These are phyloP conservation scores for Drosophila trapezifrons DNA, from an alignment of 1,140 invertebrate species.

Conservation along the genomic window DNA sequence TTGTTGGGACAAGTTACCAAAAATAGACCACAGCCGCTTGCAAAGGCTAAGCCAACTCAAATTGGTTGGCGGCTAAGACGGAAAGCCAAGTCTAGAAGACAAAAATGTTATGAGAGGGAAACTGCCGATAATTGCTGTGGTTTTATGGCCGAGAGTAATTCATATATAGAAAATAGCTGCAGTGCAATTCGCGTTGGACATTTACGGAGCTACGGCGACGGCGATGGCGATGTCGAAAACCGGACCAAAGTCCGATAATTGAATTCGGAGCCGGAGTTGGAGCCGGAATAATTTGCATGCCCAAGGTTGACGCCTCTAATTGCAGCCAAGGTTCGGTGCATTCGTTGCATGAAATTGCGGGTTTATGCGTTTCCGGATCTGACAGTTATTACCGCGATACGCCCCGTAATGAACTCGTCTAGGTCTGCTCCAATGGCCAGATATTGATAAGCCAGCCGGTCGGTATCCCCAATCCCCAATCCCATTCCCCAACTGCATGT, in stretches of 20 bases:
- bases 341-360: constrained; percentile 52
- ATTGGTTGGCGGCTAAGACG: constrained; percentile 23
- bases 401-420: constrained; percentile 68
- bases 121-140: constrained; percentile 62
- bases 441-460: constrained; percentile 37
- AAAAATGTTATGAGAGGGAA: constrained; percentile 46
- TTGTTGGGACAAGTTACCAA: constrained; percentile 78
- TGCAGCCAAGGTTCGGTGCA: constrained; percentile 27
- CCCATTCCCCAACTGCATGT: constrained; percentile 28
- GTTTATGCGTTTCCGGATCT: constrained; percentile 66
- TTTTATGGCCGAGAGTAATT: constrained; percentile 49
- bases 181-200: constrained; percentile 59
- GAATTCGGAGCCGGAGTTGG: constrained; percentile 9
- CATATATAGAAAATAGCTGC: constrained; percentile 49
- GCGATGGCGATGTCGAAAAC: constrained; percentile 13
- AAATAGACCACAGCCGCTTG: constrained; percentile 65
- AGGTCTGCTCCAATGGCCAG: constrained; percentile 26
- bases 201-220: constrained; percentile 42
- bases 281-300: constrained; percentile 48
- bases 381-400: constrained; percentile 69
- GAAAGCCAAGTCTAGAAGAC: constrained; percentile 10
- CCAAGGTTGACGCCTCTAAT: constrained; percentile 50
- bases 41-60: constrained; percentile 31
- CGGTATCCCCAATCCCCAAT: constrained; percentile 1
- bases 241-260: constrained; percentile 34